A percentile compares a stretch with the other conserved stretches of the same genome.
Evolutionary conservation across 2,113 vertebrate genomes (phyloP).

Genomic region (Cyprinodon variegatus): DNA sequence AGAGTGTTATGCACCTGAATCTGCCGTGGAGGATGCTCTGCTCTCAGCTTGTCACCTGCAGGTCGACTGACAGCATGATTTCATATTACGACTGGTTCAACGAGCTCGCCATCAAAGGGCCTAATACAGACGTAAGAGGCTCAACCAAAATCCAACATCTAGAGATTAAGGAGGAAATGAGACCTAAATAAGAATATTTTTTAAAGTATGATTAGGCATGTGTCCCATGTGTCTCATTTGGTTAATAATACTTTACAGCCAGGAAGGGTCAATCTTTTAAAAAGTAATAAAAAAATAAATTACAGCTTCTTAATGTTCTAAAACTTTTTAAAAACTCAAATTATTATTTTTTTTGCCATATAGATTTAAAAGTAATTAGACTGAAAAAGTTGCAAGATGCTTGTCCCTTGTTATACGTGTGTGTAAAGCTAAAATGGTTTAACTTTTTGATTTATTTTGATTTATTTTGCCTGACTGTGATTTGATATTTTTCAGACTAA

Average conservation of each 20-base stretch:
- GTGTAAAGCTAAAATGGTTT: too few relatives aligned
- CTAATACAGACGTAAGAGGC: constrained; percentile 68
- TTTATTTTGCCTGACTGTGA: too few relatives aligned
- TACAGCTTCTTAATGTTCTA: too few relatives aligned
- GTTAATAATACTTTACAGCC: not conserved
- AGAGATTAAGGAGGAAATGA: not conserved
- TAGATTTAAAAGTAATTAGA: too few relatives aligned
- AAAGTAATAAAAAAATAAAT: too few relatives aligned
- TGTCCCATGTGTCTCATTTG: not conserved
- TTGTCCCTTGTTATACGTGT: too few relatives aligned
- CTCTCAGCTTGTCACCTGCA: constrained; percentile 79
- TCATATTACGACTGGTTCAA: constrained; percentile 77
- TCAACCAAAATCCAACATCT: not conserved
- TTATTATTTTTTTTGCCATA: too few relatives aligned
- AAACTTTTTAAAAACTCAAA: too few relatives aligned
- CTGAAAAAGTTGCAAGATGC: too few relatives aligned
- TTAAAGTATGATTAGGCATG: not conserved
- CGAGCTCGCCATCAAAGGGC: constrained; percentile 74
- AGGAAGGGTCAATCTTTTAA: not conserved
- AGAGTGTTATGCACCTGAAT: constrained; percentile 84
- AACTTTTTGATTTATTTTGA: too few relatives aligned
- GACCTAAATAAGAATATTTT: not conserved
- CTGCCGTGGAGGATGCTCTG: constrained; percentile 90
- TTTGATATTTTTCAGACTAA: too few relatives aligned
- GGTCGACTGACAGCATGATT: constrained; percentile 53